These are phyloP conservation scores for Actenoides lindsayi DNA, from an alignment of 2,113 vertebrate species.

Conservation along the genomic window DNA sequence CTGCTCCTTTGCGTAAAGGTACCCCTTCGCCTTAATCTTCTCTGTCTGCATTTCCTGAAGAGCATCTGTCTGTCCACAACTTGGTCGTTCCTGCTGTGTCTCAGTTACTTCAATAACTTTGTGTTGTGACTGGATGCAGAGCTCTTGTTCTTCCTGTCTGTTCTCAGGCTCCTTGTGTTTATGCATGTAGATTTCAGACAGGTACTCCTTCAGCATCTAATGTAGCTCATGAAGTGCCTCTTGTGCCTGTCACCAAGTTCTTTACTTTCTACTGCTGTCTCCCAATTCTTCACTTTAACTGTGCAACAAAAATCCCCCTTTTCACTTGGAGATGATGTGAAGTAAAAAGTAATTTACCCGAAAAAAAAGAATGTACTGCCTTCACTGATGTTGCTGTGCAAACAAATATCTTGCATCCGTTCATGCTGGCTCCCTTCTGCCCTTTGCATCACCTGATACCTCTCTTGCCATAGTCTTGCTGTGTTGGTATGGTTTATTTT, in stretches of 20 bases:
- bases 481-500: neutral
- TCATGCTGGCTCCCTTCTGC: fast-evolving
- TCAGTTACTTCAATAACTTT: neutral
- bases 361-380: neutral
- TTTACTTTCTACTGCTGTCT: neutral
- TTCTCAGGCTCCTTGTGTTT: neutral
- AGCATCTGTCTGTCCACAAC: neutral
- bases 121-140: neutral
- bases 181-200: neutral
- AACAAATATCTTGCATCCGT: neutral
- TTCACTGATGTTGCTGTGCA: neutral
- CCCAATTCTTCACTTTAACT: neutral
- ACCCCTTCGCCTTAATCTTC: neutral
- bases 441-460: neutral
- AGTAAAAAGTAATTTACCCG: neutral
- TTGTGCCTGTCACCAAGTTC: neutral
- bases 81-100: neutral
- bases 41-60: neutral
- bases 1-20: neutral
- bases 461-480: neutral
- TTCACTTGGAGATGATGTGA: neutral
- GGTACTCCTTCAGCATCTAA: neutral
- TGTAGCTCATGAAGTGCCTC: neutral
- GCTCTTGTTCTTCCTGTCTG: neutral
- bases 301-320: neutral